A percentile compares a stretch with the other conserved stretches of the same genome.
Conservation (phyloP, 2,797 vertebrate genomes). For the Gambelia wislizenii region DNA sequence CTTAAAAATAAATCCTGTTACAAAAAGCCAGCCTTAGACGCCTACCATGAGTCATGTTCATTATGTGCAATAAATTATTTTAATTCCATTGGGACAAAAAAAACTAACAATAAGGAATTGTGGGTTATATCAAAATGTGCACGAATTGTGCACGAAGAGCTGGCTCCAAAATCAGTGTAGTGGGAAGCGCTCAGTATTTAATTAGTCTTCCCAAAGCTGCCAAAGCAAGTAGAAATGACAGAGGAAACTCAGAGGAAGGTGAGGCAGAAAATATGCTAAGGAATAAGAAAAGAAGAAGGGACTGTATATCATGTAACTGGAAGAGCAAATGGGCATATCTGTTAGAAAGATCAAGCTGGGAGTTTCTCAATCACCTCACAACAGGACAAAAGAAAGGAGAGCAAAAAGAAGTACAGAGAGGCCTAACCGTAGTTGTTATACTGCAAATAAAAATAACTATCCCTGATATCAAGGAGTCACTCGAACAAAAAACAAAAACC, state of each 20-base stretch:
- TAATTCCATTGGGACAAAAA: constrained; percentile 13
- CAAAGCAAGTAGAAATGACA: constrained; percentile 2
- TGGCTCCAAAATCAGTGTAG: neutral
- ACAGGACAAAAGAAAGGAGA: neutral
- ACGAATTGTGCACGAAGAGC: neutral
- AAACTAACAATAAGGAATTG: neutral
- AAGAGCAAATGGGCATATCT: constrained; percentile 2
- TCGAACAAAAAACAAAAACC: neutral
- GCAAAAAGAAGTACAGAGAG: neutral
- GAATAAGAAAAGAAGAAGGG: neutral
- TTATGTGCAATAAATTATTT: constrained; percentile 3
- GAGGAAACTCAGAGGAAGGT: constrained; percentile 1
- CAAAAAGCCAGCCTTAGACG: neutral
- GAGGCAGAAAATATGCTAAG: constrained; percentile 16
- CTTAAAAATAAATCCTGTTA: neutral
- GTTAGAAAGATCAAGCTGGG: neutral
- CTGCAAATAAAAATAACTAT: neutral
- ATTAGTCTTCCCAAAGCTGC: neutral
- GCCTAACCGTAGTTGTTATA: neutral
- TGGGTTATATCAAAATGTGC: neutral
- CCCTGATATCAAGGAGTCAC: neutral
- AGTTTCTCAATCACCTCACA: neutral
- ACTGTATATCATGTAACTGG: neutral
- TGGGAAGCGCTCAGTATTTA: constrained; percentile 16
- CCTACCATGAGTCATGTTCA: neutral